Base-by-base conservation (phyloP, 1,140 invertebrate genomes). In the Scaptomyza hsui region DNA sequence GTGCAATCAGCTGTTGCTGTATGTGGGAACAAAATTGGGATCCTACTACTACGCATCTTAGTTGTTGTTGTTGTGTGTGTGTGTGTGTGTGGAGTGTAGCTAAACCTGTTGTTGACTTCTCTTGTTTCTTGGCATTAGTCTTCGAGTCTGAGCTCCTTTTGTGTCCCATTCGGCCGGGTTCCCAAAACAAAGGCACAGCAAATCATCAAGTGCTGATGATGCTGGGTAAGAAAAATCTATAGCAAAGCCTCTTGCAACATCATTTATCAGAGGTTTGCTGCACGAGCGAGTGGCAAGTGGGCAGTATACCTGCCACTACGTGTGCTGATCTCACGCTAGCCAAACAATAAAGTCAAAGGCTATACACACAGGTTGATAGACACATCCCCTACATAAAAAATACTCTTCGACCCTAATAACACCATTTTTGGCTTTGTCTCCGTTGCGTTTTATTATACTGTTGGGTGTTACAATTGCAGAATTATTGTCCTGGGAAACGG, bases 201-300 rank as follows among this genome's bases (percentile, higher is more conserved):
- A 88, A 89, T 88, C 82, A 88, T 88, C 82, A 88, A 88, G 82
- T 88, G 82, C 75, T 80, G 62, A 67, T 60, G 71, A 55, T 69
- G 74, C 62, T 81, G 74, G 65, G 5, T 12, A 12, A 37, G n/a
- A 24, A 26, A 75, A 83, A 83, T 78, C 75, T 67, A 49, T 67
- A 64, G 65, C 59, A 71, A 35, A 15, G 52, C 32, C 29, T 45
- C 26, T 81, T 88, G 82, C 82, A 81, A 65, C 75, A 88, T 88
- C 82, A 88, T 88, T 88, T 88, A 82, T 88, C 82, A 82, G 78
- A 68, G 88, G 83, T 72, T n/a, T n/a, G n/a, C n/a, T 88, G 83
- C 83, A 88, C 74, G 78, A 88, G 83, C 68, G 78, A 55, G 52
- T 82, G 82, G 83, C 82, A 65, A 85, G 81, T 85, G 81, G 81